Conservation (phyloP, 2,888 invertebrate species). For the Coenonympha glycerion region DNA sequence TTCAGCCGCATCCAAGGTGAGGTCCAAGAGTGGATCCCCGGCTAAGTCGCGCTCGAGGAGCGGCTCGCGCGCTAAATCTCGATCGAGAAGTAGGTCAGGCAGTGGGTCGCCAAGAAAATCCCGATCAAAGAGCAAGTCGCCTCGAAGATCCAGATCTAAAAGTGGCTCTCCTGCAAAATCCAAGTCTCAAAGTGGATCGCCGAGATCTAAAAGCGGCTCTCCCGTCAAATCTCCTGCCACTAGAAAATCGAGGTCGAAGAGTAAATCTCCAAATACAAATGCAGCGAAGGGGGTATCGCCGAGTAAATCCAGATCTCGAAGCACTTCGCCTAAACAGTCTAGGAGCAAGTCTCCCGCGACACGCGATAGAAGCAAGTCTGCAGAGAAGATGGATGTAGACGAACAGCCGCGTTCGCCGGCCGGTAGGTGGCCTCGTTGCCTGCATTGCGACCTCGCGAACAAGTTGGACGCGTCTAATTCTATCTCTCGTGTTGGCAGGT, state of each 20-base stretch:
- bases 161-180: constrained; percentile 29
- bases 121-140: constrained; percentile 32
- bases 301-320: constrained; percentile 25
- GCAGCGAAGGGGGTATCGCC: constrained; percentile 3
- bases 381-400: constrained; percentile 41
- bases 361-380: constrained; percentile 30
- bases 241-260: constrained; percentile 28
- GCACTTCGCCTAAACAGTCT: constrained; percentile 27
- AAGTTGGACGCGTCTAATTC: no score
- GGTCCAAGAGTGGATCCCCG: constrained; percentile 33
- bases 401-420: constrained; percentile 30
- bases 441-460: no score
- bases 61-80: constrained; percentile 18
- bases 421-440: constrained; percentile 22
- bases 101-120: constrained; percentile 32
- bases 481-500: not conserved
- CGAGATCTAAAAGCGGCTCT: constrained; percentile 26
- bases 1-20: constrained; percentile 23
- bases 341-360: constrained; percentile 31
- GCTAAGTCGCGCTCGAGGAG: constrained; percentile 37
- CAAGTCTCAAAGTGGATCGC: constrained; percentile 31
- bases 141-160: constrained; percentile 30
- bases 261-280: constrained; percentile 23
- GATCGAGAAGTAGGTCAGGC: constrained; percentile 29
- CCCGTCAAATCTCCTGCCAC: constrained; percentile 12